Evolutionary conservation across 2,888 invertebrate species (phyloP), one percentile per base, ranked within the genome.

Genomic region (Thera obeliscata): DNA sequence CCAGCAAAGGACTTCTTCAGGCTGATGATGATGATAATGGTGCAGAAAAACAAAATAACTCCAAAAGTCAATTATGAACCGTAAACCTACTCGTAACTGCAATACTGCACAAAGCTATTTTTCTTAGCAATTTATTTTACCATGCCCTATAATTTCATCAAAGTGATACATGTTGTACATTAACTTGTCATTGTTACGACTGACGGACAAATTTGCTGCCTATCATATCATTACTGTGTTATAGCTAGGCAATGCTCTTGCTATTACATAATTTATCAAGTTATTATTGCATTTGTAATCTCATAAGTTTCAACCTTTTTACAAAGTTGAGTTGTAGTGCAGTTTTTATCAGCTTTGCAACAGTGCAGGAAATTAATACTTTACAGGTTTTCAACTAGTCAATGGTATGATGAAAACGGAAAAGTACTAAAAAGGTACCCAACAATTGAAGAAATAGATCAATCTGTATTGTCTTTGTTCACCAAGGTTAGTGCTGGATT

Each of bases 361-460:
- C 33, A 33, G 8, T 50, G 8, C 49, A 62, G 49, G n/a, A 56
- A 38, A 56, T 41, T 22, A 33, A 54, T 66, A 12, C 12, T 55
- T 74, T 80, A 70, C 89, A 96, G 97, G 83, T 97, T 98, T 89
- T 94, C 94, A 80, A 95, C 95, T 83, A 97, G 96, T 89, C 96
- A 96, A 77, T 97, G 97, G 97, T 95, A 96, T 88, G 96, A 97
- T 89, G 97, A 97, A 84, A 94, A 95, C 91, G 97, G 97, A 70
- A 95, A 95, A 81, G 89, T 95, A 72, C 87, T 96, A 82, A 94
- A 95, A 84, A 94, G 91, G 78, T 91, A 90, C 79, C 90, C 87
- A 69, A 88, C 93, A 66, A 91, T 90, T 78, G 91, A 93, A 80
- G 93, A 93, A 79, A 88, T 88, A 76, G 93, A 94, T 79, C 91